phyloP scores from a whole-genome alignment of 2,797 vertebrate species.

The Spea hammondii region DNA sequence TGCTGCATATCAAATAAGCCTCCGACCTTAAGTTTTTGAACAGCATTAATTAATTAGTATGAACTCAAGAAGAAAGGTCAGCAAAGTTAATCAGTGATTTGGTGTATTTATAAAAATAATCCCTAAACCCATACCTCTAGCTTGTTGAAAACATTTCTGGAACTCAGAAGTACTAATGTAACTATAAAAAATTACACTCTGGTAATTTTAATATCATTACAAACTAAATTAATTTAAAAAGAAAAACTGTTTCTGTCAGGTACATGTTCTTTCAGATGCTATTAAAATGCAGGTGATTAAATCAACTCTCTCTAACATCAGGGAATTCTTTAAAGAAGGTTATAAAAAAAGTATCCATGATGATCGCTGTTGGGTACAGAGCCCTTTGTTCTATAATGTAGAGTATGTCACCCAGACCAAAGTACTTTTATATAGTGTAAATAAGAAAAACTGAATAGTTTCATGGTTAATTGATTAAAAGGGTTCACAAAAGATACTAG shows the following conservation, averaged over 20 bases:
- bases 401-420: constrained; percentile 66
- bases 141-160: too few species aligned
- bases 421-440: constrained; percentile 70
- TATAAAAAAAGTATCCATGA: constrained; percentile 58
- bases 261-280: constrained; percentile 44
- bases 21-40: too few species aligned
- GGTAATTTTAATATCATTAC: too few species aligned
- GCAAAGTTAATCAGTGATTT: too few species aligned
- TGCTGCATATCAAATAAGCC: too few species aligned
- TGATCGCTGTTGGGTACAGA: constrained; percentile 62
- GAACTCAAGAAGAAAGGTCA: too few species aligned
- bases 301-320: constrained; percentile 40
- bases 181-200: too few species aligned
- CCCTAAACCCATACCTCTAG: too few species aligned
- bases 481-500: constrained; percentile 70
- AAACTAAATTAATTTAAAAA: too few species aligned
- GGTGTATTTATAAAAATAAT: too few species aligned
- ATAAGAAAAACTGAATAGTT: constrained; percentile 67
- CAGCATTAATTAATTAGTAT: too few species aligned
- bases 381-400: constrained; percentile 75
- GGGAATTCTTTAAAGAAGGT: constrained; percentile 7
- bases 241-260: constrained; percentile 4
- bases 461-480: constrained; percentile 83
- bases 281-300: constrained; percentile 49
- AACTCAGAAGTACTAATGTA: too few species aligned